Evolutionary conservation across 1,140 invertebrate genomes (phyloP).

Genomic region (Rhizoglyphus robini): DNA sequence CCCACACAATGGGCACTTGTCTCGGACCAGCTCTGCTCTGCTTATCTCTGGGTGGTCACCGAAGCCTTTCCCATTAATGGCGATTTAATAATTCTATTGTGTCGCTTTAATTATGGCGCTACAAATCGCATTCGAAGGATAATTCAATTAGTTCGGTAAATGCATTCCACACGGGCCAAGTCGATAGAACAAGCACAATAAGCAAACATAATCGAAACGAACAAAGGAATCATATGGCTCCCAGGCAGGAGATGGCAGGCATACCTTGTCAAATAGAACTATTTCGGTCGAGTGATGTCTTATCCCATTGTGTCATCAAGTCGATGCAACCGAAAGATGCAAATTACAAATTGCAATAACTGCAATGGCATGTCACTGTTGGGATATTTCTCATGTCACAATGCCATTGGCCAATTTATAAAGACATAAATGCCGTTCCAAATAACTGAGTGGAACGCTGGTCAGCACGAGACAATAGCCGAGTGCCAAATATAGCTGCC

Average conservation of each 20-base stretch:
- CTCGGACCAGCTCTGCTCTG: too few relatives aligned
- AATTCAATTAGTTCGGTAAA: too few relatives aligned
- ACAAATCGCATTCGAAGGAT: not conserved
- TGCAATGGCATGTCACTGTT: not conserved
- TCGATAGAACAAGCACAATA: too few relatives aligned
- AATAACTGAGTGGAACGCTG: not conserved
- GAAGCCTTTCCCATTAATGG: not conserved
- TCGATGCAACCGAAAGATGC: not conserved
- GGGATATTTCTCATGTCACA: constrained; percentile 4
- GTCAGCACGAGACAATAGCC: not conserved
- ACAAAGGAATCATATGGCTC: too few relatives aligned
- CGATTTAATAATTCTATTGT: not conserved
- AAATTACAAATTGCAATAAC: not conserved
- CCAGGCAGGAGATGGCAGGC: too few relatives aligned
- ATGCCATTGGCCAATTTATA: not conserved
- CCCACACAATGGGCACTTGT: too few relatives aligned
- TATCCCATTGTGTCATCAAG: not conserved
- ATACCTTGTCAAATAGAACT: too few relatives aligned
- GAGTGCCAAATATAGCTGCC: not conserved
- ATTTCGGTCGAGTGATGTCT: too few relatives aligned
- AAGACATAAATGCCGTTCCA: not conserved
- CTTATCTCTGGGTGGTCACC: not conserved
- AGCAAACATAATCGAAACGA: too few relatives aligned
- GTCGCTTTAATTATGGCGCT: too few relatives aligned
- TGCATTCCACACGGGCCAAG: too few relatives aligned